Evolutionary conservation across 2,888 invertebrate genomes (phyloP), one percentile per base, ranked within the genome.

Genomic region (Tinea trinotella): DNA sequence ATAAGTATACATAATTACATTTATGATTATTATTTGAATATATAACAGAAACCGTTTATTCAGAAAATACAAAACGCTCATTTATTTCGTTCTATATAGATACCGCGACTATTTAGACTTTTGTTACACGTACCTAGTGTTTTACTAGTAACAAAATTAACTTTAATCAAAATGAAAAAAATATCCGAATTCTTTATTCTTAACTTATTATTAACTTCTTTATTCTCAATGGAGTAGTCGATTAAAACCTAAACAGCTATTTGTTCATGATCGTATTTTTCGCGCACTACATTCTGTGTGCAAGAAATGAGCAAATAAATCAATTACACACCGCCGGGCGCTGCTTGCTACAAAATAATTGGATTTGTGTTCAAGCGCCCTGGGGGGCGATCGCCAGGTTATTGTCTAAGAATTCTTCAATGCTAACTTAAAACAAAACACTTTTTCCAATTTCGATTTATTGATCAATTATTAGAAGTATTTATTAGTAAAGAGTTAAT

Each of bases 321-420:
- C 76, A 78, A 80, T 80, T 78, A 77, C 78, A 71, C 73, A 69
- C 71, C 68, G 67, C 66, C 69, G 68, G 68, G 68, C 67, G 66
- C 70, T 71, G 65, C 73, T 70, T 71, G 65, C 73, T 70, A 63
- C 71, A 66, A 71, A 75, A 77, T 80, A 80, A 81, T 81, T 81
- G 78, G 74, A 78, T 80, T 77, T 74, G 71, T 71, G 72, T 74
- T 68, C 64, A 40, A 40, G 64, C 72, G 64, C 76, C 72, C 74
- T 64, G 60, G 71, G 71, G 73, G 71, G 67, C 69, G 68, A 75
- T 76, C 66, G 63, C 64, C 63, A 64, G 66, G 72, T 72, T 72
- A 74, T 77, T 76, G 70, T 75, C 68, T 71, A 68, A 72, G 68
- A 36, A 68, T 70, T 70, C 64, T 64, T 67, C 66, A 62, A 3